A percentile compares a stretch with the other conserved stretches of the same genome.
Conservation (phyloP, 2,797 vertebrate species). For the Manis crassicaudata region DNA sequence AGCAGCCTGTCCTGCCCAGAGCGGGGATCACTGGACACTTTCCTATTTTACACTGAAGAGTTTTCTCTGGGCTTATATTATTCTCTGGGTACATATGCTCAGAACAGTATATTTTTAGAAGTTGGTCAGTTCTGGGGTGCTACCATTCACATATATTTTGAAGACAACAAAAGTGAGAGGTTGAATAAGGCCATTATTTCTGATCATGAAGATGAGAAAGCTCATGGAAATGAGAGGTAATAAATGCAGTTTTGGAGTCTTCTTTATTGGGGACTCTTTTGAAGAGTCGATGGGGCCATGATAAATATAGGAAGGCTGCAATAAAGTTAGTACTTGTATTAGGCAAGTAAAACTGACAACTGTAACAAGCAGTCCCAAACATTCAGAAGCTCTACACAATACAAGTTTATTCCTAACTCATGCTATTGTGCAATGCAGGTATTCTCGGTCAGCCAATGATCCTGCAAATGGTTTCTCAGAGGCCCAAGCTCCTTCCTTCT, state of each 20-base stretch:
- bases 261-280: not conserved
- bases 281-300: not conserved
- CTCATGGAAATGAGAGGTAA: not conserved
- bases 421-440: not conserved
- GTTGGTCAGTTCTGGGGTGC: not conserved
- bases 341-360: not conserved
- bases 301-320: not conserved
- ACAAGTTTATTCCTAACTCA: not conserved
- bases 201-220: not conserved
- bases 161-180: not conserved
- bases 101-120: slow-evolving; percentile 17
- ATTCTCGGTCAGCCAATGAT: not conserved
- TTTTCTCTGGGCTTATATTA: not conserved
- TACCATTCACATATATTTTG: not conserved
- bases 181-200: not conserved
- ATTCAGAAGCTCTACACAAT: not conserved
- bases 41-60: not conserved
- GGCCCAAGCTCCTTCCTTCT: not conserved
- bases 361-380: not conserved
- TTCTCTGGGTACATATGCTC: too few species aligned
- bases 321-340: not conserved
- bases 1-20: not conserved
- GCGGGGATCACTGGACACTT: not conserved
- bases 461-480: not conserved
- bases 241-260: not conserved